Base-by-base conservation (phyloP, 2,797 vertebrate genomes). In the Pangasius sanitwongsei region DNA sequence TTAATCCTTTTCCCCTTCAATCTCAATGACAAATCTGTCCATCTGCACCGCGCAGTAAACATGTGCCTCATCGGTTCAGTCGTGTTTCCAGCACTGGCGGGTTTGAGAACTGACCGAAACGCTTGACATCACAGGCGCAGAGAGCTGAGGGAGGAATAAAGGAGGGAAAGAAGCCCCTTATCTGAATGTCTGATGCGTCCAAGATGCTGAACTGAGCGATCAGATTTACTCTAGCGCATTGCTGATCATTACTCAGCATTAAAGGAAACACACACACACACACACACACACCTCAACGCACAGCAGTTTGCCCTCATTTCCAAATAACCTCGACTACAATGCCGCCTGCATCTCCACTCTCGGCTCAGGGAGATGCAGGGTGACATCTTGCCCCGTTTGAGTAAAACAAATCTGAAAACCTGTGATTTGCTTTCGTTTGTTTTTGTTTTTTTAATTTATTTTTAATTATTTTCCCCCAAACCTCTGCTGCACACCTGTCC, bases 201-300 rank as follows among this genome's bases (percentile, higher is more conserved):
- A 28, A 31, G 13, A 61, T 74, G 41, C 72, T 44, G 57, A 89
- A 88, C 61, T 86, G 70, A 80, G 83, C 57, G 23, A 75, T 83
- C 72, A 87, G 70, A 84, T 86, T 83, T 63, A 53, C 15, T 87
- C 69, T 69, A 70, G 87, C 89, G 89, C 88, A 91, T 83, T 91
- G 87, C 90, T 91, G 88, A 90, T 88, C 90, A 88, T 93, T 93
- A 91, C 90, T 91, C 91, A 91, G 92, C 92, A 93, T 89, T 72
- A 57, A 81, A 34, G 72, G 80, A 18, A 12, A 11, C 9, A 3
- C 28, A 41, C 44, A 41, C 11, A 48, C 82, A 41, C 80, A 83
- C 80, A 34, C 50, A 81, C 53, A 37, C 53, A 53, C 75, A 53
- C 48, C 67, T 75, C 44, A 5, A 31, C 48, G 6, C 48, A 57